Conservation (phyloP, 2,113 vertebrate genomes). For the Caloenas nicobarica region DNA sequence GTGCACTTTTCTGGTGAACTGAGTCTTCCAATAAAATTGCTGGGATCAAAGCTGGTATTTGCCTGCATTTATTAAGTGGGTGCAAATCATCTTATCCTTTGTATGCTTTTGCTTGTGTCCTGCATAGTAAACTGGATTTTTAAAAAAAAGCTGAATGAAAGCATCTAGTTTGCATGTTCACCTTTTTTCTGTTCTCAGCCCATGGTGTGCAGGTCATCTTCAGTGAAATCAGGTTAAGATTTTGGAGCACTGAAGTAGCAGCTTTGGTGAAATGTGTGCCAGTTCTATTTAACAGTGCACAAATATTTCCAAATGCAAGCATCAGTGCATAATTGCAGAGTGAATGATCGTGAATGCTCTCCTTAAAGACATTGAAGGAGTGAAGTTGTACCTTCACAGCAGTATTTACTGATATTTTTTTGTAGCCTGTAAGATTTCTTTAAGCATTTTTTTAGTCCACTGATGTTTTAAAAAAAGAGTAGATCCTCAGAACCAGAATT, state of each 20-base stretch:
- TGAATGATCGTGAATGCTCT: not conserved
- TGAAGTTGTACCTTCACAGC: not conserved
- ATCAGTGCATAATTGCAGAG: not conserved
- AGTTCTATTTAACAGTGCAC: not conserved
- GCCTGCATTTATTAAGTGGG: not conserved
- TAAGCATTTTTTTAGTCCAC: not conserved
- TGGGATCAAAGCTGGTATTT: not conserved
- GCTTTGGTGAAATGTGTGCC: not conserved
- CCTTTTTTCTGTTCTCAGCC: not conserved
- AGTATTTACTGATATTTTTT: not conserved
- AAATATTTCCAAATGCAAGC: not conserved
- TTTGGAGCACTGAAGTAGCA: not conserved
- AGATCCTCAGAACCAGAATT: not conserved
- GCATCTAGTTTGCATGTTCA: not conserved
- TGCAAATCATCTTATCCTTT: not conserved
- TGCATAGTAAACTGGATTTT: not conserved
- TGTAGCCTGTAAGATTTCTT: not conserved
- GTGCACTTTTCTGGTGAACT: not conserved
- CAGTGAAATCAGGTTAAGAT: not conserved
- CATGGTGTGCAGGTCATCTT: not conserved
- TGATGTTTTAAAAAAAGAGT: not conserved
- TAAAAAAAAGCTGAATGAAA: not conserved
- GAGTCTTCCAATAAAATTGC: conserved; percentile 6
- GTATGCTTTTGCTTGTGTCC: not conserved
- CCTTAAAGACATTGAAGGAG: not conserved